These are phyloP conservation scores for Xestobium rufovillosum DNA, from an alignment of 2,888 invertebrate genomes.

Conservation along the genomic window DNA sequence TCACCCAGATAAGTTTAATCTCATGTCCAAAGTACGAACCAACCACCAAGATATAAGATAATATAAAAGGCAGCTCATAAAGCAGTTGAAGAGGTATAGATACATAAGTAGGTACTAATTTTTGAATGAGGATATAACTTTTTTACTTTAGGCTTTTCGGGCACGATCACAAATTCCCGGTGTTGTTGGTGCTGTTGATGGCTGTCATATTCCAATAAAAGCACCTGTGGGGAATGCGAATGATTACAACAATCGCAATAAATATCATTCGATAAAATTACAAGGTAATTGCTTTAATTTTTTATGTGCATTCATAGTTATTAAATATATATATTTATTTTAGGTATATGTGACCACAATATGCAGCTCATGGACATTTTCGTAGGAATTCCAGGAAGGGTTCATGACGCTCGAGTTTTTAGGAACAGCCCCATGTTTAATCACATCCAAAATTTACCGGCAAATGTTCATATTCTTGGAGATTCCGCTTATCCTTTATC, in stretches of 20 bases:
- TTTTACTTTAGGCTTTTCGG: no score
- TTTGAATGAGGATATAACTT: no score
- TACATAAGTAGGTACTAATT: no score
- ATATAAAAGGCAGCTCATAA: no score
- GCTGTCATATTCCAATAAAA: constrained; percentile 4
- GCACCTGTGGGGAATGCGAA: not conserved
- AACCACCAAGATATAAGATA: no score
- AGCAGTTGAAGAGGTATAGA: no score
- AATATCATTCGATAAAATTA: constrained; percentile 8
- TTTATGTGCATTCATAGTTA: no score
- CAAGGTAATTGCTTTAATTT: constrained; percentile 5
- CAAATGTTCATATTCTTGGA: constrained; percentile 1
- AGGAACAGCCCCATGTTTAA: constrained; percentile 7
- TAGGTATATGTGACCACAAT: constrained; percentile 6
- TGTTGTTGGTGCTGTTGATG: constrained; percentile 6
- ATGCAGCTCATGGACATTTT: constrained; percentile 5
- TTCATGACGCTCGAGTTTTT: constrained; percentile 7
- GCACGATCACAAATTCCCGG: not conserved
- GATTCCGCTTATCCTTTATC: constrained; percentile 7
- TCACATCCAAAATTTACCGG: constrained; percentile 5
- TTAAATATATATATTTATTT: no score
- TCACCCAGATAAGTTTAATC: no score
- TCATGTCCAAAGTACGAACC: no score
- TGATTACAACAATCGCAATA: constrained; percentile 5
- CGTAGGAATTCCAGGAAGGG: constrained; percentile 7